phyloP scores from a whole-genome alignment of 2,113 vertebrate genomes.

The Ophthalmolycus amberensis region DNA sequence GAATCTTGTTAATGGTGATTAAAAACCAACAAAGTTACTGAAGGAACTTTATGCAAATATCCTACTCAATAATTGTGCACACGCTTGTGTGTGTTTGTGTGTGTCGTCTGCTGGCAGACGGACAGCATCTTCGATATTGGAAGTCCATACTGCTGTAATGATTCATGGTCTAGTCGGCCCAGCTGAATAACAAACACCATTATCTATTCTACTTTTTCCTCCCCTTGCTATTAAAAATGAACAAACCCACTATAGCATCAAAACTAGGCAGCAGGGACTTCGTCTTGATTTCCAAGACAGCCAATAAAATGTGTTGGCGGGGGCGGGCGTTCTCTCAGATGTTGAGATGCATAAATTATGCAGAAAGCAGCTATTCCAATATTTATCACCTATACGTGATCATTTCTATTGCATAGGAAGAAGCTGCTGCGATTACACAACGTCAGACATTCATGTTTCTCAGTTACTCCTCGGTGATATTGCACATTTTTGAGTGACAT shows the following conservation, averaged over 20 bases:
- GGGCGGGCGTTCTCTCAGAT: slow-evolving; percentile 75
- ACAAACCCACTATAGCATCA: slow-evolving; percentile 57
- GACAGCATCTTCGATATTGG: slow-evolving; percentile 39
- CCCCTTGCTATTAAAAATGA: slow-evolving; percentile 74
- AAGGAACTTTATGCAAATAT: slow-evolving; percentile 67
- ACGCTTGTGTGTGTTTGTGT: not conserved
- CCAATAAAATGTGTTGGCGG: slow-evolving; percentile 67
- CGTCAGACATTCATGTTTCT: slow-evolving; percentile 33
- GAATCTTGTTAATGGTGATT: slow-evolving; percentile 72
- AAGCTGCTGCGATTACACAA: slow-evolving; percentile 22
- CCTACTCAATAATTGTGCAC: slow-evolving; percentile 57
- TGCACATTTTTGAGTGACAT: slow-evolving; percentile 8
- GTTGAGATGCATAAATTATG: slow-evolving; percentile 81
- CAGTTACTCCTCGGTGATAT: slow-evolving; percentile 17
- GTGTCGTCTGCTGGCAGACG: slow-evolving; percentile 37
- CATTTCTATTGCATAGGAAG: slow-evolving; percentile 47
- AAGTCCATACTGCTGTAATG: slow-evolving; percentile 59
- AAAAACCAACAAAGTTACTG: slow-evolving; percentile 75
- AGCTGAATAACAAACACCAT: slow-evolving; percentile 72
- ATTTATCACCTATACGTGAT: slow-evolving; percentile 75
- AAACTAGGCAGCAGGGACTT: slow-evolving; percentile 59
- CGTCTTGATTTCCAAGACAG: slow-evolving; percentile 59
- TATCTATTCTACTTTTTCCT: slow-evolving; percentile 66
- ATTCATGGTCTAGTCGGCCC: slow-evolving; percentile 56
- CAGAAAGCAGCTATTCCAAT: slow-evolving; percentile 74